These are phyloP conservation scores for Chymomyza fuscimana DNA, from an alignment of 2,888 invertebrate species.

Conservation along the genomic window DNA sequence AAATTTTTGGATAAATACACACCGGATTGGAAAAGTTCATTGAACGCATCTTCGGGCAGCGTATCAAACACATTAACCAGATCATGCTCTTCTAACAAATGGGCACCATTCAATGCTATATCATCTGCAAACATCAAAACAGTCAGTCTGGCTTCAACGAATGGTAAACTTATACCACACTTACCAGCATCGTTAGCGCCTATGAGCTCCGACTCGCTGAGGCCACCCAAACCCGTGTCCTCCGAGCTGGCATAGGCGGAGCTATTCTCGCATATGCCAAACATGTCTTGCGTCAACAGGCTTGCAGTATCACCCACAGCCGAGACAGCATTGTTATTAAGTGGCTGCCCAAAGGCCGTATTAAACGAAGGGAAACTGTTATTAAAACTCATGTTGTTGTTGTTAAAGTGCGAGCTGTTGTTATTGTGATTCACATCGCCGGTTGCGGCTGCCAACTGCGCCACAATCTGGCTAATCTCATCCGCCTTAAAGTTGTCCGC, in stretches of 20 bases:
- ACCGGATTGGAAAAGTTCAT: constrained; percentile 88
- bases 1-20: constrained; percentile 63
- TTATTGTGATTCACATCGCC: constrained; percentile 48
- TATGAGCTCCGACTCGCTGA: constrained; percentile 83
- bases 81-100: constrained; percentile 86
- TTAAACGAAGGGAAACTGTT: constrained; percentile 66
- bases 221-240: constrained; percentile 82
- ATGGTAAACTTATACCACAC: constrained; percentile 21
- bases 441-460: constrained; percentile 60
- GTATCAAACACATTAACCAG: constrained; percentile 89
- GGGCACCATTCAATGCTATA: constrained; percentile 81
- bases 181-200: constrained; percentile 80
- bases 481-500: constrained; percentile 59
- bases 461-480: constrained; percentile 71
- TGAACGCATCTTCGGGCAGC: constrained; percentile 90
- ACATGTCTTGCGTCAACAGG: constrained; percentile 76
- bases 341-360: constrained; percentile 52
- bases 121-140: constrained; percentile 79
- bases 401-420: constrained; percentile 29
- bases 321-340: constrained; percentile 40
- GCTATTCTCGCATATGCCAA: constrained; percentile 82
- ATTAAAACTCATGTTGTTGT: constrained; percentile 51
- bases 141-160: background rate
- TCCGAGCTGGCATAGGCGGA: constrained; percentile 84
- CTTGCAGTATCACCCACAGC: constrained; percentile 60